Base-by-base conservation (phyloP, 2,797 vertebrate genomes). In the Myotis findleyi region DNA sequence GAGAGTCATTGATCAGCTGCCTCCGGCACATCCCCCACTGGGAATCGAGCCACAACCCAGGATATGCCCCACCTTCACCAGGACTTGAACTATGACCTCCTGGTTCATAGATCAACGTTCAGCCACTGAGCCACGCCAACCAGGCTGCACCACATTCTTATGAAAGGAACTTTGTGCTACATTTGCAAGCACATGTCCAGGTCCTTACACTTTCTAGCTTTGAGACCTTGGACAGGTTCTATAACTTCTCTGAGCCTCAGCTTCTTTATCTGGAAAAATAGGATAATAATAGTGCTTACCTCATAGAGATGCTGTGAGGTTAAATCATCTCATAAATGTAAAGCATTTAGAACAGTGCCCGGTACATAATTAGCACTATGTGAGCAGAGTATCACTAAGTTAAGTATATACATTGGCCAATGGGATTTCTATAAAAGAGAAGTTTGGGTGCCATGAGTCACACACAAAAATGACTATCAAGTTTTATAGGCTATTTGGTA, bases 231-330 rank as follows among this genome's bases (percentile, higher is more conserved):
- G 17, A 14, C 62, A 84, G 21, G 9, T 87, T 91, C 44, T 23
- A 12, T 69, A 77, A 57, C 11, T 51, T 14, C 11, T 83, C 59
- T 68, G 87, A 89, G 17, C 33, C 18, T 77, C 75, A 68, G 47
- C 71, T 55, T 89, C 41, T 41, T 89, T 81, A 72, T 77, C 27
- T 84, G 30, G 89, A 57, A 68, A 59, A 94, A 83, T 16, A 83
- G 44, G 25, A 23, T 68, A 69, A 80, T 44, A 89, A 72, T 27
- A 64, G 11, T 68, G 17, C 47, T 5, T 30, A 57, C 27, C 75
- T 86, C 27, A 68, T 5, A 68, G 72, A 88, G 18, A 80, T 41
- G n/a, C 68, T 83, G 17, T 55, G 12, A 59, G 23, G n/a, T 89
- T 83, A 94, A 77, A 53, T 62, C 7, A 33, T 83, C 41, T 95